Percentiles rank a stretch among this genome's conserved stretches.
Evolutionary conservation across 2,888 invertebrate species (phyloP).

Genomic region (Polydrusus pterygomalis): DNA sequence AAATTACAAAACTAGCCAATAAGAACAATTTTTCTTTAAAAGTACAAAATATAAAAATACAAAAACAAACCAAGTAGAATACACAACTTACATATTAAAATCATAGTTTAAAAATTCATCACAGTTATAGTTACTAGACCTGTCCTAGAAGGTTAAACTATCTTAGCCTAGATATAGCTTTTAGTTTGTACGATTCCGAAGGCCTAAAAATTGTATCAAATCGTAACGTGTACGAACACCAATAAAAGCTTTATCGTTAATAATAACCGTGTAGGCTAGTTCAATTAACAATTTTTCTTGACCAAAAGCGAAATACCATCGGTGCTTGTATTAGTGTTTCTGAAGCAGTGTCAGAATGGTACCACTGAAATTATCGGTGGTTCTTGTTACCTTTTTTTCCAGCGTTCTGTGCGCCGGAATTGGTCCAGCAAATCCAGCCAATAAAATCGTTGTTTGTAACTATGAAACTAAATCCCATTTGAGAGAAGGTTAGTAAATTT

Average conservation of each 20-base stretch:
- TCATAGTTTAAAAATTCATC: too few relatives aligned
- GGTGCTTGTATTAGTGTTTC: constrained; percentile 26
- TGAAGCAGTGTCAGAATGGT: constrained; percentile 30
- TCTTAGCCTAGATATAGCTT: too few relatives aligned
- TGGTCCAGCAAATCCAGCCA: constrained; percentile 14
- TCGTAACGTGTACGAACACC: constrained; percentile 13
- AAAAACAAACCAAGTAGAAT: too few relatives aligned
- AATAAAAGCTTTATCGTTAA: background rate
- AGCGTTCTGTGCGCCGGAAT: constrained; percentile 1
- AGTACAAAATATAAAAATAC: too few relatives aligned
- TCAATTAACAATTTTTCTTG: constrained; percentile 3
- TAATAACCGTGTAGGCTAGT: background rate
- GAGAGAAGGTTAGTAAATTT: constrained; percentile 77
- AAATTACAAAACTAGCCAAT: too few relatives aligned
- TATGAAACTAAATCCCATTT: constrained; percentile 83
- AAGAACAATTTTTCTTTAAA: too few relatives aligned
- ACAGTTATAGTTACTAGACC: too few relatives aligned
- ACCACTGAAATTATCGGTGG: constrained; percentile 26
- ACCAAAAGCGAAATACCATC: background rate
- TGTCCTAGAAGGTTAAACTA: too few relatives aligned
- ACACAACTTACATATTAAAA: too few relatives aligned
- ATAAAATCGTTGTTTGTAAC: constrained; percentile 80
- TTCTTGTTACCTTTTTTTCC: constrained; percentile 23
- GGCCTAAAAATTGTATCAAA: background rate
- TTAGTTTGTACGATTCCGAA: too few relatives aligned